Base-by-base conservation (phyloP, 37 sponge, comb jelly and placozoan species). In the Beroe ovata region DNA sequence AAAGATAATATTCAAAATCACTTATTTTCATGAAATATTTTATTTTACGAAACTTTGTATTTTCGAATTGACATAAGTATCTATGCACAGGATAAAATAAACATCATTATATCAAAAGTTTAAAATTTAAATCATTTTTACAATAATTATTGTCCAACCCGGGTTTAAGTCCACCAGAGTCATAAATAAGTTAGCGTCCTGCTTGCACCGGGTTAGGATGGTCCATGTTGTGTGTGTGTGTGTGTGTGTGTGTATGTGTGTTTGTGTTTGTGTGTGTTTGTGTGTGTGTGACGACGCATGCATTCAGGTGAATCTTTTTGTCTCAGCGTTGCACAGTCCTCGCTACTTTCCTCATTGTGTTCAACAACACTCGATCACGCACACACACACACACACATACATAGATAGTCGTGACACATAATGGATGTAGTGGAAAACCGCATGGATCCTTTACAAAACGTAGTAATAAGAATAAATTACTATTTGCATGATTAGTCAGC, bases 401-500 rank as follows among this genome's bases (percentile, higher is more conserved):
- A 11, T 11, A 58, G 59, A 19, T 58, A 11, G 18, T 23, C 23
- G 63, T 6, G 63, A 62, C 4, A 16, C 3, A 23, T 62, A 62
- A n/a, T n/a, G n/a, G n/a, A n/a, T n/a, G n/a, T n/a, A n/a, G n/a
- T n/a, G n/a, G n/a, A n/a, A n/a, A n/a, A n/a, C n/a, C n/a, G n/a
- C n/a, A n/a, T n/a, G n/a, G n/a, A n/a, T n/a, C n/a, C 26, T 4
- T 62, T 62, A 62, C 63, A 62, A 62, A 62, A 62, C 63, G 63
- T 62, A 62, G 63, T 23, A 71, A 71, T n/a, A n/a, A n/a, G n/a
- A 71, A 71, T 71, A 71, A 71, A 71, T 71, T 71, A 71, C 38
- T 35, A 71, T 35, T 35, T 71, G 34, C 36, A 71, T 19, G 8
- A 38, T 35, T 29, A 30, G 20, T 33, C 19, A 71, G 71, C 8